Base-by-base conservation (phyloP, 2,888 invertebrate genomes). In the Diabrotica balteata region DNA sequence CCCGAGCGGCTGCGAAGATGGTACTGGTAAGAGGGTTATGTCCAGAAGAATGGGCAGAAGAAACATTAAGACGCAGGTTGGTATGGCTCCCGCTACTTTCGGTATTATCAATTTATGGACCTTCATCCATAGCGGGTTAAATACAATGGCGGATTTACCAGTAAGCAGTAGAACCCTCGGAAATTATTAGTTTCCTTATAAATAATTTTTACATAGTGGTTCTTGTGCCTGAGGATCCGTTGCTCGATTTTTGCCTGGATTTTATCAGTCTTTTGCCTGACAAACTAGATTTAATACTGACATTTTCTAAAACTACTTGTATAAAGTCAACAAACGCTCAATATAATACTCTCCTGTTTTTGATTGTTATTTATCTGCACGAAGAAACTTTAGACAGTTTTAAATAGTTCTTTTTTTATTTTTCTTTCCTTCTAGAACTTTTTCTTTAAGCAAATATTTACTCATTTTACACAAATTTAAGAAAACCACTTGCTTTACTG, bases 31-130 rank as follows among this genome's bases (percentile, higher is more conserved):
- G 10, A 86, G 86, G 74, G 80, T 86, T 54, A 85, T 87, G 63
- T 87, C 86, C 0, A 87, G 88, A 10, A 87, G 90, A 74, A 94
- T 95, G 93, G 94, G 95, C 44, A 93, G 93, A 79, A 87, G 95
- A 68, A 96, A 96, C 82, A 94, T 96, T 70, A 96, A 95, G 82
- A 93, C 94, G 5, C 91, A 94, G 88, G 77, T 77, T 60, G 22
- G 68, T 59, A 43, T 60, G 44, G 43, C 42, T n/a, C 55, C 55
- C 6, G 59, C 59, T 11, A 46, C 59, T 42, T 49, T 59, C n/a
- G 59, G 50, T 49, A 59, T 50, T 59, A 32, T 42, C 59, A 59
- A 59, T 59, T 46, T 50, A 22, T 59, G 59, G 49, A 59, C 49
- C 42, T 50, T 59, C 50, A 59, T 59, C 50, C 11, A 59, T 50